A percentile compares a stretch with the other conserved stretches of the same genome.
Evolutionary conservation across 37 sponge, comb jelly and placozoan species (phyloP).

Genomic region (Petrosia ficiformis): DNA sequence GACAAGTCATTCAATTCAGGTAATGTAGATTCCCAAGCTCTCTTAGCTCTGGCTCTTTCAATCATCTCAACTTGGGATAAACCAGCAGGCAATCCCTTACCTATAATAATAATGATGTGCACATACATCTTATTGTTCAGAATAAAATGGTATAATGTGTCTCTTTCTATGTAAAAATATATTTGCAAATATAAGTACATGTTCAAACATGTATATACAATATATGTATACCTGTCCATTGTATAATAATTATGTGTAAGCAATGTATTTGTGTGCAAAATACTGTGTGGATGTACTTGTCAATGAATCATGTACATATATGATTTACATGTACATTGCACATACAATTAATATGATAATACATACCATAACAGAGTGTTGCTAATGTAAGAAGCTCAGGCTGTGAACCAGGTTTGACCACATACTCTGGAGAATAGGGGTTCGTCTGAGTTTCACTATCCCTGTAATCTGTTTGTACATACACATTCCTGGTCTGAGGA

Average conservation of each 20-base stretch:
- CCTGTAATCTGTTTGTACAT: conserved; percentile 84
- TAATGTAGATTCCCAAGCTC: conserved; percentile 86
- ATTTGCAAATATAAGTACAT: too few species aligned
- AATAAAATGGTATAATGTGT: too few species aligned
- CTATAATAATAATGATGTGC: conserved; percentile 4
- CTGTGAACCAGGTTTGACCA: conserved; percentile 78
- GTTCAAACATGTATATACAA: too few species aligned
- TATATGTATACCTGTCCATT: too few species aligned
- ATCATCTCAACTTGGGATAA: conserved; percentile 98
- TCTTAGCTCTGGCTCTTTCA: conserved; percentile 92
- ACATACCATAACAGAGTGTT: conserved; percentile 76
- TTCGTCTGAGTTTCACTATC: conserved; percentile 97
- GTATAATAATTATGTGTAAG: too few species aligned
- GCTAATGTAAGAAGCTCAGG: conserved; percentile 93
- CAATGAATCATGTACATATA: background rate
- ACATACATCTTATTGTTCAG: too few species aligned
- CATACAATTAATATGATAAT: background rate
- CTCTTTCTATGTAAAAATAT: too few species aligned
- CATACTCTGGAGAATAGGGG: conserved; percentile 90
- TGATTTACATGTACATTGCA: conserved; percentile 8
- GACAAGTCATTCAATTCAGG: conserved; percentile 79
- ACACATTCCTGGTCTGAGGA: conserved; percentile 45
- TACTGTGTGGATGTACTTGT: background rate
- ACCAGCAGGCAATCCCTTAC: conserved; percentile 90
- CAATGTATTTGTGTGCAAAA: too few species aligned